Conservation (phyloP, 2,888 invertebrate genomes). For the Strigamia crassipes region DNA sequence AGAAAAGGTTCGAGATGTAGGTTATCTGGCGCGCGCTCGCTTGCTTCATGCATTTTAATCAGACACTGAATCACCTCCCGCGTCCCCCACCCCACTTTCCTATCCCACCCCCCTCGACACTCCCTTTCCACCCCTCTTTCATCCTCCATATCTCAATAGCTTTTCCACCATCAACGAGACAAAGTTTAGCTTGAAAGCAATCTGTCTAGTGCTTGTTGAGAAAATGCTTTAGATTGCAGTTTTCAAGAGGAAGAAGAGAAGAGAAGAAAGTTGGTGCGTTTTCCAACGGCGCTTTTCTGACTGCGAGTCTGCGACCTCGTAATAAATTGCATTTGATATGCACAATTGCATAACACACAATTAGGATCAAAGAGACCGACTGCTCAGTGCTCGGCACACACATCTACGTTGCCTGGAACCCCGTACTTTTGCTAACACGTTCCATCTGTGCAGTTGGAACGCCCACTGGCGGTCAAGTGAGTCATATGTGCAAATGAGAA, state of each 20-base stretch:
- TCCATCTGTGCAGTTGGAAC: slow-evolving; percentile 15
- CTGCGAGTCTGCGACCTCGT: neutral
- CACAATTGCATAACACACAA: slow-evolving; percentile 22
- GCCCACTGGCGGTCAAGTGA: slow-evolving; percentile 29
- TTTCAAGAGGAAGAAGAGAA: neutral
- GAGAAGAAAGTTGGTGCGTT: neutral
- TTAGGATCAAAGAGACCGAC: slow-evolving; percentile 29
- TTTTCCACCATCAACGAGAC: slow-evolving; percentile 38
- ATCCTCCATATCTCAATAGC: slow-evolving; percentile 37
- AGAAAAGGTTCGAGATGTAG: slow-evolving; percentile 42
- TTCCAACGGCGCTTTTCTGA: neutral
- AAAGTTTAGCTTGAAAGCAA: slow-evolving; percentile 37
- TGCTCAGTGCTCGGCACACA: neutral
- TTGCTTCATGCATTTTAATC: slow-evolving; percentile 42
- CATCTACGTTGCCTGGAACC: neutral
- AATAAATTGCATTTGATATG: slow-evolving; percentile 35
- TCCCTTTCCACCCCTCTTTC: neutral
- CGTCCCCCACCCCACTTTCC: slow-evolving; percentile 1
- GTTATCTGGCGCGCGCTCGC: slow-evolving; percentile 42
- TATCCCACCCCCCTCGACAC: neutral
- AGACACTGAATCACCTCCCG: slow-evolving; percentile 39
- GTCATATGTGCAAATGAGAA: slow-evolving; percentile 36
- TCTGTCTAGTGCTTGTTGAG: slow-evolving; percentile 40
- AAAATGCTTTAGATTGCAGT: slow-evolving; percentile 27
- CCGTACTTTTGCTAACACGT: slow-evolving; percentile 14